Conservation (phyloP, 2,113 vertebrate species). For the Poecile atricapillus region DNA sequence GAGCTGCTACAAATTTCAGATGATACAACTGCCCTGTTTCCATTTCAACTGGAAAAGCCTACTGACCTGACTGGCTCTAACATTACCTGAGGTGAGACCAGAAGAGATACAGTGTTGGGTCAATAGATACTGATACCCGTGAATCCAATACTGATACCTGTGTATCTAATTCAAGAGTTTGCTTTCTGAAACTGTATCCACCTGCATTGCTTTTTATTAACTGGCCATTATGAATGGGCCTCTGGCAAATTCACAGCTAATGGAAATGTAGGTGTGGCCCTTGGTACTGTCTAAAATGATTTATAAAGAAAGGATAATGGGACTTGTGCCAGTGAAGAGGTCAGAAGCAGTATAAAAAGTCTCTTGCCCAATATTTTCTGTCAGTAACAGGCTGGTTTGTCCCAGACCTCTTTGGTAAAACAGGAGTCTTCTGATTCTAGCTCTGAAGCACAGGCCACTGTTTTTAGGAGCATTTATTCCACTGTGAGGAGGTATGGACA, state of each 20-base stretch:
- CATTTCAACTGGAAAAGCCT: slow-evolving; percentile 52
- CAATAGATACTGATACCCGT: slow-evolving; percentile 49
- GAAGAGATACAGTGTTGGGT: slow-evolving; percentile 43
- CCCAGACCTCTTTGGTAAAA: background rate
- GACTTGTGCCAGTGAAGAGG: fast-evolving
- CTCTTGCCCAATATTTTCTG: background rate
- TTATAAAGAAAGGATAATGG: background rate
- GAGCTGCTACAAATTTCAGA: slow-evolving; percentile 47
- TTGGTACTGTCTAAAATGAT: background rate
- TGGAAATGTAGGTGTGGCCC: background rate
- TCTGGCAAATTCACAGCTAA: background rate
- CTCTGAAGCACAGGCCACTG: background rate
- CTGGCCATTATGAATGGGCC: background rate
- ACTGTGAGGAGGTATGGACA: fast-evolving
- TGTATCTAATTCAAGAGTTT: slow-evolving; percentile 58
- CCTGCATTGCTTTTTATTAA: slow-evolving; percentile 25
- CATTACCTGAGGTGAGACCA: slow-evolving; percentile 50
- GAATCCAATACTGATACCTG: slow-evolving; percentile 53
- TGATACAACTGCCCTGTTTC: slow-evolving; percentile 46
- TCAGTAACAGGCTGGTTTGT: background rate
- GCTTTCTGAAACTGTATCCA: slow-evolving; percentile 55
- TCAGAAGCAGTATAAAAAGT: background rate
- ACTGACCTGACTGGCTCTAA: slow-evolving; percentile 37
- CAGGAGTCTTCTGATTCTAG: background rate
- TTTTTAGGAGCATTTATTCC: background rate